These are phyloP conservation scores for Acleris holmiana DNA, from an alignment of 2,888 invertebrate genomes.

Conservation along the genomic window DNA sequence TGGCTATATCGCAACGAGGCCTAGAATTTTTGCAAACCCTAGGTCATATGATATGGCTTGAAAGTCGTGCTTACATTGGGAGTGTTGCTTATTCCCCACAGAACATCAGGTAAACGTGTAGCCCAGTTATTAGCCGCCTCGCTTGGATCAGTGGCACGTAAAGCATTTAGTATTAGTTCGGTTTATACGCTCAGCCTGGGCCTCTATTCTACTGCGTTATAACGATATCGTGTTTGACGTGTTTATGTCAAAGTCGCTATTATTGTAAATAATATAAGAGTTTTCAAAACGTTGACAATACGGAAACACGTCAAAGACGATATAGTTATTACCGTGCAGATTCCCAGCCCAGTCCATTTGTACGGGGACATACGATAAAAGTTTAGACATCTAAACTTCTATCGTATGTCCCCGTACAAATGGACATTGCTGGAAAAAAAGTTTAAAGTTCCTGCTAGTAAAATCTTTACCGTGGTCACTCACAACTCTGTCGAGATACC, in stretches of 20 bases:
- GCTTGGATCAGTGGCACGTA: constrained; percentile 41
- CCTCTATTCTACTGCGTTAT: too few relatives aligned
- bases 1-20: constrained; percentile 27
- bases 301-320: too few relatives aligned
- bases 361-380: constrained; percentile 43
- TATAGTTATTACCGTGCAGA: too few relatives aligned
- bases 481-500: constrained; percentile 37
- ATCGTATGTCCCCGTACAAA: too few relatives aligned
- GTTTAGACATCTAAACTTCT: too few relatives aligned
- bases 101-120: neutral
- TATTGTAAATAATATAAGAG: too few relatives aligned
- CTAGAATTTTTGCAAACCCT: constrained; percentile 41
- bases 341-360: too few relatives aligned
- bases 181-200: constrained; percentile 46
- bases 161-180: constrained; percentile 41
- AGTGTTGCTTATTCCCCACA: constrained; percentile 48
- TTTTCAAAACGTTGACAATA: too few relatives aligned
- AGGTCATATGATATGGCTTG: constrained; percentile 42
- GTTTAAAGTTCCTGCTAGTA: constrained; percentile 40
- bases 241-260: too few relatives aligned
- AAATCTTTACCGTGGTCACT: constrained; percentile 41
- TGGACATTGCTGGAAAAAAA: constrained; percentile 41
- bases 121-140: constrained; percentile 39
- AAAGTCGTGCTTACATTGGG: constrained; percentile 38
- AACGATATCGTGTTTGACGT: too few relatives aligned